Evolutionary conservation across 2,888 invertebrate species (phyloP).

Genomic region (Ramazzottius varieornatus): DNA sequence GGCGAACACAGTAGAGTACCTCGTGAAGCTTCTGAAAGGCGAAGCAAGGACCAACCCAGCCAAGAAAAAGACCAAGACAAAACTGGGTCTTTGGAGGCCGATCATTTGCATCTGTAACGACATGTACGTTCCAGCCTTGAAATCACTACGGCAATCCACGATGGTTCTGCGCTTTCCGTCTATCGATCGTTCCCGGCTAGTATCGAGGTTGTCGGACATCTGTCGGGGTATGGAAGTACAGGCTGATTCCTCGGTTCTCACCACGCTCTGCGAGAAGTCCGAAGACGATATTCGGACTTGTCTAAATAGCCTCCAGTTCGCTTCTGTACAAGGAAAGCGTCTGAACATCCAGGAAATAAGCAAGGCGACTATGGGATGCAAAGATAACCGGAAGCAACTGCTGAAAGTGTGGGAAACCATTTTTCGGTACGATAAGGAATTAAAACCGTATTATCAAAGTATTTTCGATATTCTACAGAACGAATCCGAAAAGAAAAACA

Average conservation of each 20-base stretch:
- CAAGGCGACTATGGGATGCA: background rate
- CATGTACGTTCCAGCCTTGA: slow-evolving; percentile 55
- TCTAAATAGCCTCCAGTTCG: background rate
- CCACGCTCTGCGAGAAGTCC: background rate
- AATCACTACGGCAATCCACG: slow-evolving; percentile 47
- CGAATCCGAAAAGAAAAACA: too few relatives aligned
- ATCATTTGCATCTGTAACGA: slow-evolving; percentile 95
- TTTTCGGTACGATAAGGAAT: too few relatives aligned
- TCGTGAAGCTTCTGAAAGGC: background rate
- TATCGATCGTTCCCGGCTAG: background rate
- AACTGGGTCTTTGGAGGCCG: slow-evolving; percentile 39
- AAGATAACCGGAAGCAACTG: background rate
- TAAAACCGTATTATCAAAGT: too few relatives aligned
- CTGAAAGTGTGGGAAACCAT: background rate
- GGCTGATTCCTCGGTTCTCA: background rate
- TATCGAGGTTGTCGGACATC: background rate
- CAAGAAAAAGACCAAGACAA: slow-evolving; percentile 14
- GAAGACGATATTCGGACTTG: slow-evolving; percentile 1
- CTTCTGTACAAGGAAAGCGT: background rate
- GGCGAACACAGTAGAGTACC: slow-evolving; percentile 14
- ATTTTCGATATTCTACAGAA: too few relatives aligned
- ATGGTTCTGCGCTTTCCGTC: slow-evolving; percentile 33
- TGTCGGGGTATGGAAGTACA: background rate
- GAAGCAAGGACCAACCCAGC: slow-evolving; percentile 9
- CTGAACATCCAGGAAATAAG: background rate